Evolutionary conservation across 2,113 vertebrate species (phyloP), one percentile per base, ranked within the genome.

Genomic region (Myodes glareolus): DNA sequence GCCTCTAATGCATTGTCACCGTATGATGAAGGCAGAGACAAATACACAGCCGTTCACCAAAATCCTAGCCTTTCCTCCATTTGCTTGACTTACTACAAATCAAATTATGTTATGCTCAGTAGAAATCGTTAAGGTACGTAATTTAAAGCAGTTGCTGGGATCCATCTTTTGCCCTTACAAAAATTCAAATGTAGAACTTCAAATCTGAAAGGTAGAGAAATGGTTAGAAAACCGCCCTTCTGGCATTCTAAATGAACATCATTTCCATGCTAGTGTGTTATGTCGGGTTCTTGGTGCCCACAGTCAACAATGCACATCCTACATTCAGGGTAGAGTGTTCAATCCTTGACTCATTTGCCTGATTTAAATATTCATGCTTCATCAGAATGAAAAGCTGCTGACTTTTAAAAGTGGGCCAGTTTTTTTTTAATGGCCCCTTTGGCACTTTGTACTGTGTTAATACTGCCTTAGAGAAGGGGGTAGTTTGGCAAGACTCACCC

Each of bases 321-420:
- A 88, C 89, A 91, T 89, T 90, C 96, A 96, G 88, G 97, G 52
- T 86, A 94, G 94, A 97, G 76, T 97, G 88, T 96, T 98, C 98
- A 95, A 95, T 98, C 97, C 97, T 97, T 97, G 98, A 96, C 96
- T 98, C 93, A 94, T 98, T 25, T 16, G 98, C 95, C 92, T 97
- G 67, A 91, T 98, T 98, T 98, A 98, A 98, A 98, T 98, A 98
- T 98, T 98, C 95, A 98, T 98, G 97, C 95, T 98, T 97, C 70
- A 98, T 98, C 96, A 98, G 92, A 98, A 98, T 96, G 97, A 89
- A 97, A 98, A 98, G 87, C 85, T 98, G 97, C 97, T 98, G 97
- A 98, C 98, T 98, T 98, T 97, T 98, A 75, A 92, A 98, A 98
- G 88, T 97, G 87, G 97, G 88, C 98, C 92, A 96, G 70, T 50